phyloP scores from a whole-genome alignment of 1,140 invertebrate species.

The Delia radicum region DNA sequence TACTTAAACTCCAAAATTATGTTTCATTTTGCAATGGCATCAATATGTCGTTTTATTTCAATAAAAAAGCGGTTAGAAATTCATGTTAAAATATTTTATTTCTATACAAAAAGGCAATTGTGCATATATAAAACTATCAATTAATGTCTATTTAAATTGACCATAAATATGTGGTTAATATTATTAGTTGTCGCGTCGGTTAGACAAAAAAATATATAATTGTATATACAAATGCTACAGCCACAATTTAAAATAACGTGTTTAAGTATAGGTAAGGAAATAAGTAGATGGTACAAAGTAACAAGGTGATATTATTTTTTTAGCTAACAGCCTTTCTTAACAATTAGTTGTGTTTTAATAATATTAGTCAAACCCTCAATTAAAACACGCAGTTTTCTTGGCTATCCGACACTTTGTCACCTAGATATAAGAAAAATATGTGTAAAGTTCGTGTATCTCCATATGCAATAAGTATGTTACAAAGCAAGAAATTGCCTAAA shows the following conservation, averaged over 20 bases:
- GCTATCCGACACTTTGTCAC: no score
- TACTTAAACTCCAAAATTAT: slow-evolving; percentile 1
- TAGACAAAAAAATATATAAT: neutral
- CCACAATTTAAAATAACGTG: neutral
- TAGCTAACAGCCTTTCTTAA: no score
- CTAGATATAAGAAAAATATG: no score
- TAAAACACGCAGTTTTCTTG: no score
- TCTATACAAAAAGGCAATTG: neutral
- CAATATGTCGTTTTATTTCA: neutral
- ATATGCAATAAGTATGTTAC: no score
- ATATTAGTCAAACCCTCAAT: no score
- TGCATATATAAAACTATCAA: slow-evolving; percentile 25
- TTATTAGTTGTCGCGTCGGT: neutral
- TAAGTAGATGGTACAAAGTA: no score
- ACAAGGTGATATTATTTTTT: no score
- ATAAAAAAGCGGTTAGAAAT: neutral
- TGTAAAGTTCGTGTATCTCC: no score
- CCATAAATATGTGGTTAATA: slow-evolving; percentile 25
- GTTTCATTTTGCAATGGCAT: slow-evolving; percentile 6
- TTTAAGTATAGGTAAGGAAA: no score
- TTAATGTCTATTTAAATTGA: slow-evolving; percentile 27
- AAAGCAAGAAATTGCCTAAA: no score
- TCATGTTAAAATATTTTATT: slow-evolving; percentile 11
- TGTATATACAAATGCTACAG: neutral
- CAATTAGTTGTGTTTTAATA: no score